Percentiles rank a stretch among this genome's conserved stretches.
These are phyloP conservation scores for Drosophila seclusa DNA, from an alignment of 2,888 invertebrate species.

Conservation along the genomic window DNA sequence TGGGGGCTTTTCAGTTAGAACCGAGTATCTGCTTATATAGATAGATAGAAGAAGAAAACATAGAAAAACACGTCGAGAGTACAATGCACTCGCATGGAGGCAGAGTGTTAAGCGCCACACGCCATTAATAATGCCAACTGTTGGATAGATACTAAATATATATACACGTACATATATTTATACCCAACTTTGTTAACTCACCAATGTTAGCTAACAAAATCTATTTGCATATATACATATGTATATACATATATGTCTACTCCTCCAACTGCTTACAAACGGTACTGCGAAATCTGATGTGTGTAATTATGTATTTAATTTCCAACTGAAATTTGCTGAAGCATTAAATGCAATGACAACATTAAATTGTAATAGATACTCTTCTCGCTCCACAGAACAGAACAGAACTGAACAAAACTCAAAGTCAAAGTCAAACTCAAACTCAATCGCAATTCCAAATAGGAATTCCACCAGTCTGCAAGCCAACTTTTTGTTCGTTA, in stretches of 20 bases:
- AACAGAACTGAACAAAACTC: neutral
- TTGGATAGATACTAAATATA: neutral
- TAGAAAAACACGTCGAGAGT: conserved; percentile 45
- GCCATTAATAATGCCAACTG: conserved; percentile 75
- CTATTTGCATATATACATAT: conserved; percentile 17
- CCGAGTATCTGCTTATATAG: conserved; percentile 27
- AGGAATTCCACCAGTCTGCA: conserved; percentile 31
- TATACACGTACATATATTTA: neutral
- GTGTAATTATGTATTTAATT: conserved; percentile 60
- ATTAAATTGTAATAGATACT: conserved; percentile 66
- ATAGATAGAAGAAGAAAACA: conserved; percentile 5
- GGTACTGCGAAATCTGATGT: conserved; percentile 54
- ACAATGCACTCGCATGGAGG: conserved; percentile 66
- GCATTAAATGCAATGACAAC: conserved; percentile 73
- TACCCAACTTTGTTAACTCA: conserved; percentile 2
- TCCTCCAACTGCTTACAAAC: conserved; percentile 24
- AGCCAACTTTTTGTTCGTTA: conserved; percentile 29
- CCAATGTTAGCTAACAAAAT: conserved; percentile 28
- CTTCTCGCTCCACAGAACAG: neutral
- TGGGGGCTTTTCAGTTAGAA: conserved; percentile 67
- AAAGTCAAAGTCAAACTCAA: conserved; percentile 20
- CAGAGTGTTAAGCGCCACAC: conserved; percentile 72
- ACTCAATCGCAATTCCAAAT: conserved; percentile 1
- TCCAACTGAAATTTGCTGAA: conserved; percentile 57
- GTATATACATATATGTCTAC: neutral